These are phyloP conservation scores for Drosophila nr. perissopoda DNA, from an alignment of 2,888 invertebrate species.

Conservation along the genomic window DNA sequence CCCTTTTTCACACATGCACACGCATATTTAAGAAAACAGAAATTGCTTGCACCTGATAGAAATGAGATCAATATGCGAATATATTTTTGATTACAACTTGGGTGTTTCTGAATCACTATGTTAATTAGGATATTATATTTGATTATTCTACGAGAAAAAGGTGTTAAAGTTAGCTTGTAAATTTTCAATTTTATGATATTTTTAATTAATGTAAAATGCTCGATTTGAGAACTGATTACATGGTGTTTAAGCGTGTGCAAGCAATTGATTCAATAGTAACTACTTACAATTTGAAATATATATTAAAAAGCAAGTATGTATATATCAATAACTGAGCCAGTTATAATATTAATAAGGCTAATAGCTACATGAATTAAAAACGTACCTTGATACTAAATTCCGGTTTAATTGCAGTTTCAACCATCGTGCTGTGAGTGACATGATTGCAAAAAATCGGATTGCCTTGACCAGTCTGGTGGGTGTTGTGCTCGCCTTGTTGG, in stretches of 20 bases:
- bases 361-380: neutral
- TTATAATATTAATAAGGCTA: neutral
- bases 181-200: neutral
- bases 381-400: neutral
- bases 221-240: neutral
- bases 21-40: neutral
- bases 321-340: constrained; percentile 15
- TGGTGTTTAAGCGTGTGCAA: accelerated
- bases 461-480: constrained; percentile 58
- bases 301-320: too few relatives aligned
- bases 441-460: constrained; percentile 67
- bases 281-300: neutral
- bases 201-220: neutral
- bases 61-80: neutral
- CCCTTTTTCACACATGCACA: too few relatives aligned
- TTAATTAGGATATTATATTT: neutral
- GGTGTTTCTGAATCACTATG: neutral
- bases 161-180: neutral
- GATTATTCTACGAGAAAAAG: neutral
- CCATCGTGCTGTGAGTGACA: constrained; percentile 19
- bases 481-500: constrained; percentile 42
- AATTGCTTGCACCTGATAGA: neutral
- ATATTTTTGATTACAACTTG: neutral
- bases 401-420: constrained; percentile 25
- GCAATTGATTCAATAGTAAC: neutral